Conservation (phyloP, 2,797 vertebrate species). For the Acipenser transmontanus region DNA sequence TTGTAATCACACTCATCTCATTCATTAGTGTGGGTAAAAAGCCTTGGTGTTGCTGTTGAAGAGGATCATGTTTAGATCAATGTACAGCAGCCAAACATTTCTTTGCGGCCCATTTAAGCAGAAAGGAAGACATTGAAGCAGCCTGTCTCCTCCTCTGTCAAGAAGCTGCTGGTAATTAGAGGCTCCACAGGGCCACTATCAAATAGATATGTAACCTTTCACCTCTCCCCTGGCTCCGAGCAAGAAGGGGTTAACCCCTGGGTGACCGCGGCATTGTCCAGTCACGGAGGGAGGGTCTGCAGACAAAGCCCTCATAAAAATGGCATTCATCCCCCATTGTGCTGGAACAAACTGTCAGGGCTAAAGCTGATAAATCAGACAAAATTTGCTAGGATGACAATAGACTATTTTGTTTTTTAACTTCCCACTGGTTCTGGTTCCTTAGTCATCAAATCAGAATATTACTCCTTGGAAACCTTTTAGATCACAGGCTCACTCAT, state of each 20-base stretch:
- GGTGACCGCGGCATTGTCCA: background rate
- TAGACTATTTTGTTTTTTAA: too few species aligned
- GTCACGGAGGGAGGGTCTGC: background rate
- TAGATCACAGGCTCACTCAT: too few species aligned
- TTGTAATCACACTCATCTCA: background rate
- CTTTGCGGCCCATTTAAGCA: background rate
- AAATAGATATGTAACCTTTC: constrained; percentile 10
- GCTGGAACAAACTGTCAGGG: background rate
- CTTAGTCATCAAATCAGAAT: too few species aligned
- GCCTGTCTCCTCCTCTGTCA: constrained; percentile 1
- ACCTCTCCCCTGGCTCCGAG: background rate
- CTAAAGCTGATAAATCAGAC: too few species aligned
- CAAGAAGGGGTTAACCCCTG: background rate
- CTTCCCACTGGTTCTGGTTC: too few species aligned
- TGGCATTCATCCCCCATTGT: background rate
- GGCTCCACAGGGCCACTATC: constrained; percentile 1
- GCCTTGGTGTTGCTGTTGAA: background rate
- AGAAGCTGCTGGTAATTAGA: constrained; percentile 1
- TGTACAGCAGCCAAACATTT: background rate
- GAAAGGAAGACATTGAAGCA: background rate
- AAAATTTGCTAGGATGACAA: too few species aligned
- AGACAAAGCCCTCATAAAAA: background rate
- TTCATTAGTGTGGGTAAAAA: background rate
- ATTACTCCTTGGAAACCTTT: too few species aligned
- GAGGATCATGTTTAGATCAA: background rate